A percentile compares a stretch with the other conserved stretches of the same genome.
Conservation (phyloP, 2,797 vertebrate species). For the Picus viridis region DNA sequence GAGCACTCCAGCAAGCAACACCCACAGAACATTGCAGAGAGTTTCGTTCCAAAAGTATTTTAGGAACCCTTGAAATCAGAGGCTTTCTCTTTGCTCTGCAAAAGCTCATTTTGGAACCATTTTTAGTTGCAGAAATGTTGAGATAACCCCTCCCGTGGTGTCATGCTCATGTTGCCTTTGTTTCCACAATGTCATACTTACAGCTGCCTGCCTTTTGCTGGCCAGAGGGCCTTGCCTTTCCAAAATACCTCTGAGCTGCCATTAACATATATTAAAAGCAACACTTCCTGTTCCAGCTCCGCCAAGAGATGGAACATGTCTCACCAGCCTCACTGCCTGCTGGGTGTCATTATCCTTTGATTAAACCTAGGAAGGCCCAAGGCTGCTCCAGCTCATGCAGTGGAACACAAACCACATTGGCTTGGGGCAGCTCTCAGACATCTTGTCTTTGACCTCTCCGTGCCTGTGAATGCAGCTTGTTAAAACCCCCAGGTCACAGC, state of each 20-base stretch:
- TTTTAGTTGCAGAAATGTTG: conserved; percentile 49
- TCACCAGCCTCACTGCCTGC: not conserved
- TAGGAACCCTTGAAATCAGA: conserved; percentile 70
- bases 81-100: conserved; percentile 57
- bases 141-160: not conserved
- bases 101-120: conserved; percentile 42
- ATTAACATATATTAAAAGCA: not conserved
- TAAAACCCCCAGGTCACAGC: not conserved
- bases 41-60: conserved; percentile 50
- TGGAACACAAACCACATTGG: not conserved
- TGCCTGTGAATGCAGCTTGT: not conserved
- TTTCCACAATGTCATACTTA: conserved; percentile 15
- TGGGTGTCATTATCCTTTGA: not conserved
- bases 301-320: not conserved
- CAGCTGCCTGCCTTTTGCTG: not conserved
- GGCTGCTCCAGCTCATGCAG: not conserved
- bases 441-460: not conserved
- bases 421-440: not conserved
- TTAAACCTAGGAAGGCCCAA: not conserved
- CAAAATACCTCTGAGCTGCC: not conserved
- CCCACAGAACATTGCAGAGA: conserved; percentile 47
- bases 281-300: not conserved
- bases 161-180: conserved; percentile 1
- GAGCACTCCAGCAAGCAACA: conserved; percentile 55
- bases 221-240: not conserved